Percentiles rank a stretch among this genome's conserved stretches.
Conservation (phyloP, 1,140 invertebrate species). For the Polyergus mexicanus region DNA sequence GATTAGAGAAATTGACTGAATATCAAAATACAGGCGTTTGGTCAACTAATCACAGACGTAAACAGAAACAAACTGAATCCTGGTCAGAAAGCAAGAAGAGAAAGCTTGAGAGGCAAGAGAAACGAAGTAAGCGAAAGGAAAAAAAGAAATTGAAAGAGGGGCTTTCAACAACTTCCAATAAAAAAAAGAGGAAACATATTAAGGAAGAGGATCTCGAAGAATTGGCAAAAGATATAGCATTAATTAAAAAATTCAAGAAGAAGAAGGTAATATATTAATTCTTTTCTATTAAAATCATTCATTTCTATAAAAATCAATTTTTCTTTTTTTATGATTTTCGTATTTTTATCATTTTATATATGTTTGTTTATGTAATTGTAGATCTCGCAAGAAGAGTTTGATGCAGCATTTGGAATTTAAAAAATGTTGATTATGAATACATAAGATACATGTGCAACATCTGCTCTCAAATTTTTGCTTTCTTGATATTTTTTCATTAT, state of each 20-base stretch:
- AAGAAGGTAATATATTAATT: constrained; percentile 88
- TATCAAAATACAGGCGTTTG: constrained; percentile 92
- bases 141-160: constrained; percentile 86
- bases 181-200: constrained; percentile 87
- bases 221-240: constrained; percentile 92
- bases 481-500: constrained; percentile 6
- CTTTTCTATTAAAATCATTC: too few species aligned
- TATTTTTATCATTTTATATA: constrained; percentile 52
- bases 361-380: constrained; percentile 72
- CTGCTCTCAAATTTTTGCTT: not conserved
- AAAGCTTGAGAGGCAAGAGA: constrained; percentile 90
- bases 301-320: constrained; percentile 50
- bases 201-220: constrained; percentile 94
- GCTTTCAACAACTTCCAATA: constrained; percentile 83
- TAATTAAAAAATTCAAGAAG: constrained; percentile 96
- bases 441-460: not conserved
- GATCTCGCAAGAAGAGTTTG: constrained; percentile 85
- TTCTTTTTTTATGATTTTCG: not conserved
- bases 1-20: constrained; percentile 91
- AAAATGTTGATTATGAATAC: not conserved
- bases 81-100: constrained; percentile 94
- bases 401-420: constrained; percentile 80
- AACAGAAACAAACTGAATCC: constrained; percentile 89
- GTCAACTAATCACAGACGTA: constrained; percentile 90
- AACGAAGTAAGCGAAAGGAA: constrained; percentile 88